Percentiles rank a stretch among this genome's conserved stretches.
Conservation (phyloP, 2,113 vertebrate genomes). For the Hyaena hyaena region DNA sequence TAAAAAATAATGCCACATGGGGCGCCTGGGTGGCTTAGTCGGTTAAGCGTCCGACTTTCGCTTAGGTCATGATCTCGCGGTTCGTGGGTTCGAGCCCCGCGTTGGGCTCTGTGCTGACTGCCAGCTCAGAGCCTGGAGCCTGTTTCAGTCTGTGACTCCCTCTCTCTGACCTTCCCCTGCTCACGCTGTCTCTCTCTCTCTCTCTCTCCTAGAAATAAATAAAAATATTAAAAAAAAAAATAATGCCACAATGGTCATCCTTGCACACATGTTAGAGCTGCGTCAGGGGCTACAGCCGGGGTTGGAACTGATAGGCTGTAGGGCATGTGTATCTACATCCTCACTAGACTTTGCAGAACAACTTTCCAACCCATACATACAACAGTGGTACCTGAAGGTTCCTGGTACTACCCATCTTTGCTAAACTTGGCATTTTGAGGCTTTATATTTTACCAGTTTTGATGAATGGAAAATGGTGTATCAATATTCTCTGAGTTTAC, state of each 20-base stretch:
- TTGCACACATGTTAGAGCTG: neutral
- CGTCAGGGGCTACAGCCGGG: neutral
- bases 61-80: too few relatives aligned
- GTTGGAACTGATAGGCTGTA: neutral
- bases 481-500: neutral
- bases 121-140: too few relatives aligned
- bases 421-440: neutral
- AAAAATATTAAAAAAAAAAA: too few relatives aligned
- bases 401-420: neutral
- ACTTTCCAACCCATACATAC: neutral
- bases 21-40: too few relatives aligned
- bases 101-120: too few relatives aligned
- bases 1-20: neutral
- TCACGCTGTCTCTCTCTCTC: too few relatives aligned
- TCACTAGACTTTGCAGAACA: neutral
- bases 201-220: too few relatives aligned
- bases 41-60: too few relatives aligned
- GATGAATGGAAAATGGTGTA: neutral
- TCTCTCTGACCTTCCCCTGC: too few relatives aligned
- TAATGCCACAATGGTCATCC: neutral
- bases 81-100: too few relatives aligned
- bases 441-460: neutral
- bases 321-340: neutral
- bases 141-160: too few relatives aligned
- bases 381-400: neutral